A percentile compares a stretch with the other conserved stretches of the same genome.
Conservation (phyloP, 2,888 invertebrate species). For the Onthophagus sagittarius region DNA sequence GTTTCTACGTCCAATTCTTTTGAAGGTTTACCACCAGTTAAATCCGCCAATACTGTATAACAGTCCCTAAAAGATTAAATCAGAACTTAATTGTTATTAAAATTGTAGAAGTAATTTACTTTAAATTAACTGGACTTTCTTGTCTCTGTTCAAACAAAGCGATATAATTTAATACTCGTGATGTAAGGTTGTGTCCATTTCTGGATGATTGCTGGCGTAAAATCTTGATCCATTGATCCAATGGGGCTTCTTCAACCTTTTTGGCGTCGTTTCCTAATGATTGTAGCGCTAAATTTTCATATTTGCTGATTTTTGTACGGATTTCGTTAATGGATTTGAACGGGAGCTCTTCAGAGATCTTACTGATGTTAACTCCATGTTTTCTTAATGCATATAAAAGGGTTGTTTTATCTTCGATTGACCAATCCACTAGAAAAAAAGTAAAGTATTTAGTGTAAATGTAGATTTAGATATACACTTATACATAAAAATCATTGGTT, state of each 20-base stretch:
- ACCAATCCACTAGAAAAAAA: slow-evolving; percentile 35
- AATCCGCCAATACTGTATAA: slow-evolving; percentile 32
- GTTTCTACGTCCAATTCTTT: slow-evolving; percentile 29
- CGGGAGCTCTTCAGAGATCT: slow-evolving; percentile 36
- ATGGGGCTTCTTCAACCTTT: slow-evolving; percentile 30
- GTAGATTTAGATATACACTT: background rate
- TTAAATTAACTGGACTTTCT: slow-evolving; percentile 32
- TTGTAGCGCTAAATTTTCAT: slow-evolving; percentile 33
- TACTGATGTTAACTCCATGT: slow-evolving; percentile 37
- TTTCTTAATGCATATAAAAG: slow-evolving; percentile 35
- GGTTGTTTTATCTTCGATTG: slow-evolving; percentile 34
- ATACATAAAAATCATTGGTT: no score
- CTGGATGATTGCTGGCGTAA: slow-evolving; percentile 31
- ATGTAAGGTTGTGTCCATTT: slow-evolving; percentile 31
- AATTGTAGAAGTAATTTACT: slow-evolving; percentile 27
- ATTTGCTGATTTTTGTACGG: slow-evolving; percentile 34
- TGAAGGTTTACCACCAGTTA: slow-evolving; percentile 31
- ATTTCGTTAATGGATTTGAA: slow-evolving; percentile 37
- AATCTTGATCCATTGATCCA: slow-evolving; percentile 40
- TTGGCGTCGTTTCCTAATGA: slow-evolving; percentile 10
- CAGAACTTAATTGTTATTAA: background rate
- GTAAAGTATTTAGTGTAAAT: background rate
- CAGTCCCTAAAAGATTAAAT: slow-evolving; percentile 30
- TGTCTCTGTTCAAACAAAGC: slow-evolving; percentile 38
- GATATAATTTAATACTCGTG: slow-evolving; percentile 43